Evolutionary conservation across 2,888 invertebrate species (phyloP).

Genomic region (Harpalus rubripes): DNA sequence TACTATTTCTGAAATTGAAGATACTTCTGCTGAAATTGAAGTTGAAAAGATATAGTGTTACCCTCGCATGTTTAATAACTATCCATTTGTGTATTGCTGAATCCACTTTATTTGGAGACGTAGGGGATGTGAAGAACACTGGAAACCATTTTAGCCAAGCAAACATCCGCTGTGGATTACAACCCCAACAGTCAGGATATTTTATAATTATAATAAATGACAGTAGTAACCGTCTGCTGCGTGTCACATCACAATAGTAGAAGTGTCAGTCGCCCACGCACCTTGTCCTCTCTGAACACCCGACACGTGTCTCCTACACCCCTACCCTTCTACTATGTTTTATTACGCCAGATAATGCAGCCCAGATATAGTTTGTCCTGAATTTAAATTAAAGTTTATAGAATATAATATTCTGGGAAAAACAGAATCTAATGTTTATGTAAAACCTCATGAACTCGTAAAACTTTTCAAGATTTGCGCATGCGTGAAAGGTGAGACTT

Average conservation of each 20-base stretch:
- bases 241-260: slow-evolving; percentile 42
- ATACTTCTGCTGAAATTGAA: no score
- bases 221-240: slow-evolving; percentile 10
- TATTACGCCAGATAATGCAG: slow-evolving; percentile 28
- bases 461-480: slow-evolving; percentile 29
- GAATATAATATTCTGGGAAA: slow-evolving; percentile 21
- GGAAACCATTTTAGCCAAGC: not conserved
- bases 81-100: no score
- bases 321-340: slow-evolving; percentile 4
- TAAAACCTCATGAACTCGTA: slow-evolving; percentile 38
- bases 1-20: no score
- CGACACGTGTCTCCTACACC: slow-evolving; percentile 24
- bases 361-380: slow-evolving; percentile 26
- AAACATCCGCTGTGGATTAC: slow-evolving; percentile 12
- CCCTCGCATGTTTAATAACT: no score
- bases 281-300: not conserved
- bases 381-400: slow-evolving; percentile 29
- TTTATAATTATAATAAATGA: slow-evolving; percentile 61
- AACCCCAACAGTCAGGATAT: slow-evolving; percentile 18
- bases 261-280: slow-evolving; percentile 53
- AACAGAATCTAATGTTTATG: slow-evolving; percentile 32
- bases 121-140: no score
- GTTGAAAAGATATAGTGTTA: no score
- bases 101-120: no score
- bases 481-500: slow-evolving; percentile 16